Evolutionary conservation across 2,888 invertebrate species (phyloP).

Genomic region (Eupeodes latifasciatus): DNA sequence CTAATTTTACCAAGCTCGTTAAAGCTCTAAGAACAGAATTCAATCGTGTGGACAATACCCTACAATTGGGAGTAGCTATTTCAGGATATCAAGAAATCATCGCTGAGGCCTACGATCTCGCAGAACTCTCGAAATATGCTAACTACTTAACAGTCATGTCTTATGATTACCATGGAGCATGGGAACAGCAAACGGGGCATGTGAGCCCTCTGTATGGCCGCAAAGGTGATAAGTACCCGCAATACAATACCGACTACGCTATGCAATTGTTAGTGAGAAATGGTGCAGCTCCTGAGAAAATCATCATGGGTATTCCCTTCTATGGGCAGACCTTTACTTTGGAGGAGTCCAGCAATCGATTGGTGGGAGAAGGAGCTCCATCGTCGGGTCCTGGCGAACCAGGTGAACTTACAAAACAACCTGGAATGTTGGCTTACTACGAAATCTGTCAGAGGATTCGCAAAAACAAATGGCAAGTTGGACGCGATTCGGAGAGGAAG

Average conservation of each 20-base stretch:
- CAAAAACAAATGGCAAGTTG: slow-evolving; percentile 88
- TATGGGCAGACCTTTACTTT: slow-evolving; percentile 94
- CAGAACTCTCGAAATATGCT: slow-evolving; percentile 87
- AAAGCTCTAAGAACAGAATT: slow-evolving; percentile 85
- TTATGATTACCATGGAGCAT: slow-evolving; percentile 95
- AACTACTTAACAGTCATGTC: slow-evolving; percentile 94
- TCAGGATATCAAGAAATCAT: slow-evolving; percentile 97
- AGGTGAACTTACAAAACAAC: slow-evolving; percentile 93
- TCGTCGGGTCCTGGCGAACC: slow-evolving; percentile 91
- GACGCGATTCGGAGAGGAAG: slow-evolving; percentile 87
- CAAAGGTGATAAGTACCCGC: slow-evolving; percentile 88
- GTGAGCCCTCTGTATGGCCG: slow-evolving; percentile 90
- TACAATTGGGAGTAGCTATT: slow-evolving; percentile 92
- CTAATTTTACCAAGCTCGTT: slow-evolving; percentile 91
- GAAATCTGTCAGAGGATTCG: slow-evolving; percentile 91
- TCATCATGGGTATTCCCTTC: slow-evolving; percentile 92
- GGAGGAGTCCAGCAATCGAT: slow-evolving; percentile 81
- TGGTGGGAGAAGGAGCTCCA: slow-evolving; percentile 86
- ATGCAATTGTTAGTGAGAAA: slow-evolving; percentile 89
- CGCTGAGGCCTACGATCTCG: slow-evolving; percentile 92
- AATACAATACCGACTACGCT: slow-evolving; percentile 93
- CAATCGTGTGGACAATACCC: slow-evolving; percentile 82
- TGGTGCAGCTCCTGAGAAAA: slow-evolving; percentile 91
- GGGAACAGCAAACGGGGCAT: slow-evolving; percentile 92
- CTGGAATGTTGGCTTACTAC: slow-evolving; percentile 94